Evolutionary conservation across 2,888 invertebrate species (phyloP).

Genomic region (Eustalomyia histrio): DNA sequence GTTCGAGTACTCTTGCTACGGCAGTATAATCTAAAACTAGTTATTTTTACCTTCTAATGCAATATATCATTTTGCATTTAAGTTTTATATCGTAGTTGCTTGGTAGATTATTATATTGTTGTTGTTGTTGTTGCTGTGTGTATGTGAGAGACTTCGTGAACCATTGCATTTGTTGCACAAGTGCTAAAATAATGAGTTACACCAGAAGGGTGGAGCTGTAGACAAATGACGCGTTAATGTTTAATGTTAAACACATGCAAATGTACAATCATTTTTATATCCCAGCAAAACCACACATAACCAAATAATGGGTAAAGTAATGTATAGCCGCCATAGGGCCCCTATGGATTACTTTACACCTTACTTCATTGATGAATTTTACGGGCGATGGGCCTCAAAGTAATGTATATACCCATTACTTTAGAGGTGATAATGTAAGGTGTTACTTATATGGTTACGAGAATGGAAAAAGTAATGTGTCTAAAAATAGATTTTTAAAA

Average conservation of each 20-base stretch:
- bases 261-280: constrained; percentile 50
- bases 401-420: no score
- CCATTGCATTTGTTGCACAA: constrained; percentile 59
- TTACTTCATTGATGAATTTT: no score
- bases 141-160: constrained; percentile 21
- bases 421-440: no score
- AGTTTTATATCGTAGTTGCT: constrained; percentile 6
- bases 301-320: no score
- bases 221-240: constrained; percentile 63
- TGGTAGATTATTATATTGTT: not conserved
- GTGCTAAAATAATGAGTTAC: constrained; percentile 65
- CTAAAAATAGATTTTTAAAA: no score
- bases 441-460: no score
- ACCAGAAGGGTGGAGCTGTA: constrained; percentile 62
- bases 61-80: constrained; percentile 49
- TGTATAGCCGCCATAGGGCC: no score
- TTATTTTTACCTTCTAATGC: constrained; percentile 10
- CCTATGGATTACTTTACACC: no score
- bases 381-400: no score
- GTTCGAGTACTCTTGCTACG: not conserved
- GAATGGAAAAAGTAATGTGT: no score
- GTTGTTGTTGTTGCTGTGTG: not conserved
- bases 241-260: constrained; percentile 61
- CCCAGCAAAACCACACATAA: not conserved
- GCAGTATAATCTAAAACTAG: constrained; percentile 24